Percentiles rank a stretch among this genome's conserved stretches.
Conservation (phyloP, 2,888 invertebrate genomes). For the Acanthosepion esculentum region DNA sequence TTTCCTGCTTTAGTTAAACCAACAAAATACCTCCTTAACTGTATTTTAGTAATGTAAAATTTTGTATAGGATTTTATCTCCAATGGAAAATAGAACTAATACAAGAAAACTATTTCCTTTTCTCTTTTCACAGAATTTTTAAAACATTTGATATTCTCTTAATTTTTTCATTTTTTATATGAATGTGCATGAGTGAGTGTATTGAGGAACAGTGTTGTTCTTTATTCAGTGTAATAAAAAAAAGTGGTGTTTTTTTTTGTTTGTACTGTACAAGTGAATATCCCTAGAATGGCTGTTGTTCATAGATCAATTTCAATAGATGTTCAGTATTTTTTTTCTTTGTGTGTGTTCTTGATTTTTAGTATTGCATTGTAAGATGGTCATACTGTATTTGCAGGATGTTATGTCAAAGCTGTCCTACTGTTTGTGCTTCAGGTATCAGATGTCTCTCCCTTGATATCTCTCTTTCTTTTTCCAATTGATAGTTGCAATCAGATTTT, state of each 20-base stretch:
- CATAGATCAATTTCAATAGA: not conserved
- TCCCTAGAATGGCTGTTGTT: not conserved
- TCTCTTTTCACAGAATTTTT: not conserved
- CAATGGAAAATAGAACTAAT: not conserved
- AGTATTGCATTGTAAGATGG: not conserved
- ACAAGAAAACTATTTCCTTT: not conserved
- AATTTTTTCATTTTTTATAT: not conserved
- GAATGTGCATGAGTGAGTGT: not conserved
- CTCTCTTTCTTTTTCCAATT: not conserved
- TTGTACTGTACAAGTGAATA: slow-evolving; percentile 2
- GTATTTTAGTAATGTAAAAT: too few species aligned
- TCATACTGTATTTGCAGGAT: slow-evolving; percentile 33
- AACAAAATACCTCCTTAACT: too few species aligned
- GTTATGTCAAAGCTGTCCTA: slow-evolving; percentile 7
- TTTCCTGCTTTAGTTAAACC: not conserved
- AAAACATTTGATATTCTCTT: not conserved
- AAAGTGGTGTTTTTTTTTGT: too few species aligned
- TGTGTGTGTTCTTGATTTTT: not conserved
- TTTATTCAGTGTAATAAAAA: not conserved
- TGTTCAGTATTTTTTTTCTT: not conserved
- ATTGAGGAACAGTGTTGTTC: too few species aligned
- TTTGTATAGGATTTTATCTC: not conserved
- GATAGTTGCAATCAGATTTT: not conserved
- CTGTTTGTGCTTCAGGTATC: slow-evolving; percentile 12
- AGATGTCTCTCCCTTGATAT: slow-evolving; percentile 33